Evolutionary conservation across 2,797 vertebrate genomes (phyloP).

Genomic region (Chelmon rostratus): DNA sequence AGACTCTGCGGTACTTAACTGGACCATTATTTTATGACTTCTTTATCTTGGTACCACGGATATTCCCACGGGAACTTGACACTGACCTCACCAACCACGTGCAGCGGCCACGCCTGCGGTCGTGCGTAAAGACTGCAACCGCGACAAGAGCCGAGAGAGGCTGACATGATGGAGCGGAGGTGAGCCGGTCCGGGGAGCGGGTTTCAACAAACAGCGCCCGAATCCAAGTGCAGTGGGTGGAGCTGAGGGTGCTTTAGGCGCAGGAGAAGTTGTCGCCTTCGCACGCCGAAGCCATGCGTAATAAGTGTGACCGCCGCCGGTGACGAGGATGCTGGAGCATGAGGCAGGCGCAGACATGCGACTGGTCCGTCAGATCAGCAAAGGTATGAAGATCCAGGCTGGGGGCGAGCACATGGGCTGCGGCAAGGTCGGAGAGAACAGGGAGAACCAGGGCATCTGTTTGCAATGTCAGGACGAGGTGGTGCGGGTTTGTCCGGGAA

Average conservation of each 20-base stretch:
- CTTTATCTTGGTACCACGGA: background rate
- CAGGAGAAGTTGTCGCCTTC: slow-evolving; percentile 19
- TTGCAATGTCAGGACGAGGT: slow-evolving; percentile 78
- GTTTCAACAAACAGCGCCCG: background rate
- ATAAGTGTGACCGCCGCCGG: slow-evolving; percentile 32
- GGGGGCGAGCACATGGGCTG: slow-evolving; percentile 73
- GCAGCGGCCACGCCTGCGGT: slow-evolving; percentile 64
- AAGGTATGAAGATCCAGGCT: slow-evolving; percentile 77
- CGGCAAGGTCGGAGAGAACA: slow-evolving; percentile 70
- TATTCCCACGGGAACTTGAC: slow-evolving; percentile 11
- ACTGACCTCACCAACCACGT: slow-evolving; percentile 46
- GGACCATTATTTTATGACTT: background rate
- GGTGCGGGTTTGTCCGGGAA: slow-evolving; percentile 74
- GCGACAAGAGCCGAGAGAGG: background rate
- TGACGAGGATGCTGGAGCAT: slow-evolving; percentile 71
- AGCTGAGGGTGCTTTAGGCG: slow-evolving; percentile 11
- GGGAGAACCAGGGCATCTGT: slow-evolving; percentile 67
- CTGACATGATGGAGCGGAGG: slow-evolving; percentile 16
- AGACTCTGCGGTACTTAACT: background rate
- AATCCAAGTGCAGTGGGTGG: slow-evolving; percentile 36
- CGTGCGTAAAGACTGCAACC: slow-evolving; percentile 61
- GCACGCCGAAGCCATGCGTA: slow-evolving; percentile 58
- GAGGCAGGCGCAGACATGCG: slow-evolving; percentile 70
- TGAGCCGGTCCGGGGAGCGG: background rate
- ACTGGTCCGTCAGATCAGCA: slow-evolving; percentile 69